Evolutionary conservation across 2,113 vertebrate genomes (phyloP).

Genomic region (Dipodomys stephensi): DNA sequence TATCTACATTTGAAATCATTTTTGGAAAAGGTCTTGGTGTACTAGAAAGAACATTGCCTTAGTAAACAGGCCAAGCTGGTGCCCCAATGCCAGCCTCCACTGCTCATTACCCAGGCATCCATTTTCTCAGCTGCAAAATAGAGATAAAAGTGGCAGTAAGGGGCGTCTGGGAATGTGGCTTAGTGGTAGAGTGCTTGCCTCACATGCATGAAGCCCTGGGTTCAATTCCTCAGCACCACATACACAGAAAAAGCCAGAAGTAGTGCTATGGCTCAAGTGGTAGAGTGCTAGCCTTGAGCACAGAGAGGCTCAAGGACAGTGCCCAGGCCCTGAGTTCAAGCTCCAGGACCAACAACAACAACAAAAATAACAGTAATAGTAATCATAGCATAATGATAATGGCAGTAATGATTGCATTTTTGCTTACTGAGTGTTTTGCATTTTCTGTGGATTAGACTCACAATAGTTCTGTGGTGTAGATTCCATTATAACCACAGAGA

Average conservation of each 20-base stretch:
- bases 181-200: too few relatives aligned
- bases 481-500: neutral
- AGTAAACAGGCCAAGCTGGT: neutral
- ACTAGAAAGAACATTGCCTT: neutral
- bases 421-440: neutral
- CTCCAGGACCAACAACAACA: too few relatives aligned
- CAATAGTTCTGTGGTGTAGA: neutral
- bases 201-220: too few relatives aligned
- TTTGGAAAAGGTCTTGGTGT: neutral
- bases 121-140: neutral
- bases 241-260: too few relatives aligned
- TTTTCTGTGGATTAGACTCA: neutral
- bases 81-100: neutral
- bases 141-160: neutral
- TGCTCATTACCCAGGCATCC: neutral
- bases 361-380: neutral
- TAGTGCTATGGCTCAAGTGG: too few relatives aligned
- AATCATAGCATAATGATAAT: neutral
- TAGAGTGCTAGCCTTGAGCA: too few relatives aligned
- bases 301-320: too few relatives aligned
- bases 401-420: too few relatives aligned
- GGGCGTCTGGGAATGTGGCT: too few relatives aligned
- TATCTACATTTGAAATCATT: neutral
- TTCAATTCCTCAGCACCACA: too few relatives aligned
- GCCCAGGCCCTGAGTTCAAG: too few relatives aligned